Base-by-base conservation (phyloP, 1,140 invertebrate species). In the Drosophila aff. region DNA sequence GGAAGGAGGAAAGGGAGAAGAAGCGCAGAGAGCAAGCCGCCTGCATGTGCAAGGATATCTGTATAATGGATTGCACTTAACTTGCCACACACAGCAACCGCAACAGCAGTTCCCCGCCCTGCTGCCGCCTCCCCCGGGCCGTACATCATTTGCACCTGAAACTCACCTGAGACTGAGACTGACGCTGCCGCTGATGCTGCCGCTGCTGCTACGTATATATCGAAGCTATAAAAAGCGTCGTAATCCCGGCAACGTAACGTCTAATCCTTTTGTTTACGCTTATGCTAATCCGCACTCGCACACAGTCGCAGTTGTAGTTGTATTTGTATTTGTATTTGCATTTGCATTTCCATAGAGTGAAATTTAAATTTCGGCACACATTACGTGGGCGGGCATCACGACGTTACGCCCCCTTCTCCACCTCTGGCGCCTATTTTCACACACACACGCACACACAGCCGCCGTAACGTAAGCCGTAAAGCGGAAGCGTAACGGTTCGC, bases 61-160 rank as follows among this genome's bases (percentile, higher is more conserved):
- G 73, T 82, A 90, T 91, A 91, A 91, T 91, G 87, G 78, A 91
- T 91, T 91, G 87, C 87, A 91, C 87, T 87, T 91, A 87, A 91
- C 87, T 87, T 91, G 87, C 82, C 82, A 81, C 81, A 83, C 72
- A 74, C 71, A 79, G 53, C 79, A 86, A 77, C 86, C 86, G 71
- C 86, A 91, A 91, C 47, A 68, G 76, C 52, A 80, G 59, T 55
- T 49, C 26, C 33, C 26, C 38, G 16, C 26, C 6, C 49, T n/a
- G 9, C 26, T 6, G 9, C n/a, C 38, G 16, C 76, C 16, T 7
- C 38, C 53, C 16, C n/a, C 44, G 44, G 73, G 82, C 49, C 76
- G 86, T 86, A 73, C 87, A 86, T 91, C 82, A 86, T 91, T 91
- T 91, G 77, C 76, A 75, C 16, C 21, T 40, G 26, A 60, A 75